Percentiles rank a stretch among this genome's conserved stretches.
Conservation (phyloP, 2,113 vertebrate species). For the Lethenteron reissneri region DNA sequence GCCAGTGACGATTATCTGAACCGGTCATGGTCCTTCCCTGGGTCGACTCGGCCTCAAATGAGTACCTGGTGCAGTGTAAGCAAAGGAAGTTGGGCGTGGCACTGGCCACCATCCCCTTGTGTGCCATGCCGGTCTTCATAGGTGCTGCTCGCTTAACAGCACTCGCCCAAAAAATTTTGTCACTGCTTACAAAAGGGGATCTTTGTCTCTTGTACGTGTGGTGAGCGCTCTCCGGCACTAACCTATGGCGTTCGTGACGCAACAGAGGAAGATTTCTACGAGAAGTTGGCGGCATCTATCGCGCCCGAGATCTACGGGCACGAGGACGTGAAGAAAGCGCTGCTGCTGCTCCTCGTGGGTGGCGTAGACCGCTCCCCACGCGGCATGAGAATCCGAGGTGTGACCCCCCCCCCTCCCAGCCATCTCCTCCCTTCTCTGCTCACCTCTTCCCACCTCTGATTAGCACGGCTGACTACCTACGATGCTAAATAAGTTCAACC, state of each 20-base stretch:
- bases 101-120: no score
- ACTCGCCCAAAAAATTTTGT: neutral
- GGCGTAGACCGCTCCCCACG: constrained; percentile 58
- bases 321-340: constrained; percentile 74
- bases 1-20: no score
- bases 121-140: no score
- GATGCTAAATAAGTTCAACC: no score
- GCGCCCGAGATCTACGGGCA: constrained; percentile 78
- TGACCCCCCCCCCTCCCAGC: neutral
- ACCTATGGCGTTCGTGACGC: neutral
- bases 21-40: no score
- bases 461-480: no score
- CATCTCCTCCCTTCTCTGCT: no score
- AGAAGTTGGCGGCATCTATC: constrained; percentile 61
- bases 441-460: no score
- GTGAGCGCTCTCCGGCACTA: neutral
- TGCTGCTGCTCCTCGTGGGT: constrained; percentile 55
- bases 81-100: no score
- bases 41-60: no score
- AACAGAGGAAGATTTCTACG: constrained; percentile 66
- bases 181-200: neutral
- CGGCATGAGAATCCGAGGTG: constrained; percentile 81
- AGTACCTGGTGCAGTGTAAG: no score
- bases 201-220: no score
- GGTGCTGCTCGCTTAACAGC: neutral